Evolutionary conservation across 2,797 vertebrate genomes (phyloP), one percentile per base, ranked within the genome.

Genomic region (Melanotaenia pygmaea): DNA sequence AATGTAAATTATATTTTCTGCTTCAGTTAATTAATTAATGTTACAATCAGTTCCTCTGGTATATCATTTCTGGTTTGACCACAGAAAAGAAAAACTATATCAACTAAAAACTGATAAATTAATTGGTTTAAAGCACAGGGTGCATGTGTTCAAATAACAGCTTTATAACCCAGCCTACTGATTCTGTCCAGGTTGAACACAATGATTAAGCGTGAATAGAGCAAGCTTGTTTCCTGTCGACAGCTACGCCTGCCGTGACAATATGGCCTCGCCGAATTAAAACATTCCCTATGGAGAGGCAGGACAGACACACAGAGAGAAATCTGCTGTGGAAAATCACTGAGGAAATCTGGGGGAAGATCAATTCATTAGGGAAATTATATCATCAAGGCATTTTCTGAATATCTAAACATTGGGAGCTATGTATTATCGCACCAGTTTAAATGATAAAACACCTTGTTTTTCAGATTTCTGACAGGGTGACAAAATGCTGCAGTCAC

Each of bases 241-340:
- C 45, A 58, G 71, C 43, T 74, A 11, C 2, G 43, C 82, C 91
- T 61, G 79, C 80, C 7, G 83, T 70, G 88, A 79, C 89, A 91
- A 91, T 91, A 91, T 90, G 86, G 85, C 67, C 65, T 50, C 38
- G 4, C 12, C 14, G 64, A 86, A 90, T 89, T 81, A 88, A 86
- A 86, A 43, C 67, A 38, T 63, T 87, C 84, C 91, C 88, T 72
- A 83, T 40, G 79, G 88, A 87, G 88, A 82, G 59, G 68, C 83
- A 80, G 88, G 88, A 90, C 67, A 69, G 80, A 82, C 86, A 71
- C 83, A 77, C 76, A 50, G 61, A 77, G 77, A 81, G 72, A 79
- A 86, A 88, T 86, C 80, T 92, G 89, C 82, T 9, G 54, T n/a
- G 77, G 84, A 90, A 91, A 86, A 80, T 80, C 80, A 86, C 84